Conservation (phyloP, 2,888 invertebrate species). For the Cacoxenus indagator region DNA sequence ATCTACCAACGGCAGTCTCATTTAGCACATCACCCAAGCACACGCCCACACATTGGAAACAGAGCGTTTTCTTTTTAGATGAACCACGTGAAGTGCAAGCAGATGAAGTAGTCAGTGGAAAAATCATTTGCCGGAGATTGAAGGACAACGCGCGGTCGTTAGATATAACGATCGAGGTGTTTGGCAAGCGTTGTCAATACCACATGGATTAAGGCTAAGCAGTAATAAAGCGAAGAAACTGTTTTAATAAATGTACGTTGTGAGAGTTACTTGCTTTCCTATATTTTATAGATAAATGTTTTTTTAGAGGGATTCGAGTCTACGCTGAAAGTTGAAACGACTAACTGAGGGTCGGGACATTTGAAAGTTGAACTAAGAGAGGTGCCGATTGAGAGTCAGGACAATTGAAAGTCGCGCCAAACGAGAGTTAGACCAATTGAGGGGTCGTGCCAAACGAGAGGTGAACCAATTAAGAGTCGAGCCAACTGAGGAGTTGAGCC, state of each 20-base stretch:
- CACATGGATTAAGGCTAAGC: constrained; percentile 75
- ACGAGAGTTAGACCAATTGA: too few relatives aligned
- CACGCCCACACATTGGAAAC: constrained; percentile 86
- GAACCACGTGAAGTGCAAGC: constrained; percentile 79
- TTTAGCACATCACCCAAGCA: constrained; percentile 80
- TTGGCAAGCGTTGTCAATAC: constrained; percentile 76
- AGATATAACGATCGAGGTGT: constrained; percentile 78
- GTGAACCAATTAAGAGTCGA: too few relatives aligned
- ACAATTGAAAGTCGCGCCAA: too few relatives aligned
- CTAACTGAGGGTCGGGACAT: too few relatives aligned
- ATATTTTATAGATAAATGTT: too few relatives aligned
- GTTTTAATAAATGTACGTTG: constrained; percentile 35
- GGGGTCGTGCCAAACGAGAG: too few relatives aligned
- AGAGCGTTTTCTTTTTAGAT: constrained; percentile 84
- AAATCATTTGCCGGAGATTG: constrained; percentile 81
- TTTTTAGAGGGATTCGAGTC: not conserved
- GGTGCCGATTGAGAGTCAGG: too few relatives aligned
- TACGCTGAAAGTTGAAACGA: too few relatives aligned
- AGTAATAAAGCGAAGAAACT: not conserved
- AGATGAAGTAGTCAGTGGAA: constrained; percentile 77
- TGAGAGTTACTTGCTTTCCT: constrained; percentile 39
- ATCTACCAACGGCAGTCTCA: constrained; percentile 74
- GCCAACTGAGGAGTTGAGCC: too few relatives aligned
- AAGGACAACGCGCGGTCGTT: constrained; percentile 82
- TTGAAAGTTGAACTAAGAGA: too few relatives aligned